Percentiles rank a stretch among this genome's conserved stretches.
Conservation (phyloP, 2,113 vertebrate genomes). For the Antigone vipio region DNA sequence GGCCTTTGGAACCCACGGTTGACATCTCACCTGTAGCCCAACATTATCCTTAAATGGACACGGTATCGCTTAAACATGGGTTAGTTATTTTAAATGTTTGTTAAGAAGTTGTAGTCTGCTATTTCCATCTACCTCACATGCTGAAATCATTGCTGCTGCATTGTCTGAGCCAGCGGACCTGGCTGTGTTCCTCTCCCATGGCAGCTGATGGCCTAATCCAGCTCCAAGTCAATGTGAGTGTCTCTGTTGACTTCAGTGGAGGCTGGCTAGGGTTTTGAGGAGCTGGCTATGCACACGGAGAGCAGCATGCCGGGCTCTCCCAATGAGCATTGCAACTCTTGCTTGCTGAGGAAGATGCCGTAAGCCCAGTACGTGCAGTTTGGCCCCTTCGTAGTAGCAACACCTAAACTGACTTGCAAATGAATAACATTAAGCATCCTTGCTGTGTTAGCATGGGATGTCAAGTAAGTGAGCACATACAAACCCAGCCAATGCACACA, state of each 20-base stretch:
- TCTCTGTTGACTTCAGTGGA: not conserved
- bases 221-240: slow-evolving; percentile 2
- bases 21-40: not conserved
- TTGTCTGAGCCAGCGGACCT: not conserved
- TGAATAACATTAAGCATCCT: not conserved
- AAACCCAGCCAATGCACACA: not conserved
- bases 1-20: not conserved
- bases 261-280: not conserved
- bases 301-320: not conserved
- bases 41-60: not conserved
- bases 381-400: not conserved
- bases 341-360: not conserved
- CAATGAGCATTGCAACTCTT: not conserved
- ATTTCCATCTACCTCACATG: slow-evolving; percentile 12
- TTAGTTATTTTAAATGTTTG: not conserved
- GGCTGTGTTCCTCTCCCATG: not conserved
- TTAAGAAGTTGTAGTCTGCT: not conserved
- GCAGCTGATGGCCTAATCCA: not conserved
- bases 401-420: not conserved
- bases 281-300: not conserved
- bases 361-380: not conserved
- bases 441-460: not conserved
- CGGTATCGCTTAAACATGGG: accelerated
- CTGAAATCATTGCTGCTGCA: not conserved
- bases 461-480: not conserved